Conservation (phyloP, 1,140 invertebrate species). For the Camponotus vicinus region DNA sequence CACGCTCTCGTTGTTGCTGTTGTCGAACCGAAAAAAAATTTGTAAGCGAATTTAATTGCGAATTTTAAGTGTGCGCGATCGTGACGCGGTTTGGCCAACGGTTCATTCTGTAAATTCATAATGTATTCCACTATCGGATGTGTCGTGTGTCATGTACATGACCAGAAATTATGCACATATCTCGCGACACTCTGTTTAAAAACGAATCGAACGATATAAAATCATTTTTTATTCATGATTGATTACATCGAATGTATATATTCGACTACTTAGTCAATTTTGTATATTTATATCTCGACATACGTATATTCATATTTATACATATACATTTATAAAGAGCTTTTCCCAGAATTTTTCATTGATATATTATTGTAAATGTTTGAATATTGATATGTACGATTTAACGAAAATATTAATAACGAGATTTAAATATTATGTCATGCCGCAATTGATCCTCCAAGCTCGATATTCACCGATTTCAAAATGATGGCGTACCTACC, state of each 20-base stretch:
- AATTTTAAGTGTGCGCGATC: constrained; percentile 45
- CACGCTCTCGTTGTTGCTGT: constrained; percentile 2
- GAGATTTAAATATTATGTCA: background rate
- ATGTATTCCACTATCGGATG: constrained; percentile 9
- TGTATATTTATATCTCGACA: background rate
- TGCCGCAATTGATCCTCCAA: background rate
- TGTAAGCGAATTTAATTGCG: constrained; percentile 55
- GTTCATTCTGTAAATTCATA: constrained; percentile 31
- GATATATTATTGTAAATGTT: background rate
- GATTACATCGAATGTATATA: background rate
- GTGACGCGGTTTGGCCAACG: constrained; percentile 37
- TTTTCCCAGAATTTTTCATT: too few species aligned
- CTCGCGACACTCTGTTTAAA: background rate
- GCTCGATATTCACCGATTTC: background rate
- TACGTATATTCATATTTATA: background rate
- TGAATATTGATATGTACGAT: background rate
- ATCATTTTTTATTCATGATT: constrained; percentile 15
- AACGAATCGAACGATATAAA: background rate
- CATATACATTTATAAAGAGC: background rate
- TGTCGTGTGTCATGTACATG: background rate
- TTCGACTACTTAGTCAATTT: background rate
- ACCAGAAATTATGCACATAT: constrained; percentile 37
- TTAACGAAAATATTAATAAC: background rate
- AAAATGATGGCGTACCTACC: background rate
- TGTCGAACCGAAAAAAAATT: constrained; percentile 31